These are phyloP conservation scores for Dromas ardeola DNA, from an alignment of 2,113 vertebrate species.

Conservation along the genomic window DNA sequence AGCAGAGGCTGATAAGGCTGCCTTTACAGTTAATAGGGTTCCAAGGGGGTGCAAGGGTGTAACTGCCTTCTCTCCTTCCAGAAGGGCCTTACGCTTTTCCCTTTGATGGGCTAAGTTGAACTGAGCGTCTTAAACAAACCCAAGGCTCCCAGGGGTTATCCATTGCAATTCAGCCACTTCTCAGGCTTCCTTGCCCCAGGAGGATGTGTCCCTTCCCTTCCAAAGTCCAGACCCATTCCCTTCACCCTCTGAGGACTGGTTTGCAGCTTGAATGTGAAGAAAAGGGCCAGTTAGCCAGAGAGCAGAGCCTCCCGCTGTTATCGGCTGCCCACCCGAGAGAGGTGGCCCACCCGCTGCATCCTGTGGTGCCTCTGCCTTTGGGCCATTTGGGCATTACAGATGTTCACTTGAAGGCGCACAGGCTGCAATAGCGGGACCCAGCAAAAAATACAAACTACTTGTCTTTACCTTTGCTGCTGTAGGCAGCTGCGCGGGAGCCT, in stretches of 20 bases:
- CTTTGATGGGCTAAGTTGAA: background rate
- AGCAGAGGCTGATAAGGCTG: background rate
- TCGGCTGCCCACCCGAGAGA: fast-evolving
- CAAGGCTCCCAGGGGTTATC: background rate
- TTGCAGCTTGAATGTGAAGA: background rate
- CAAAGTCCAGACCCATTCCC: no score
- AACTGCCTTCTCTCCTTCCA: background rate
- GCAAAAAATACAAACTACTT: fast-evolving
- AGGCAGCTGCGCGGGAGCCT: fast-evolving
- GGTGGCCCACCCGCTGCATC: background rate
- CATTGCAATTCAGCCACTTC: background rate
- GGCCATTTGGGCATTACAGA: background rate
- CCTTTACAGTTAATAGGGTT: fast-evolving
- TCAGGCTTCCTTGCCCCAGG: background rate
- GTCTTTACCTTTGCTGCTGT: no score
- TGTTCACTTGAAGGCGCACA: fast-evolving
- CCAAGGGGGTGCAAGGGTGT: background rate
- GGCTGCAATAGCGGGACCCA: background rate
- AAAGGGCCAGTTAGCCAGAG: background rate
- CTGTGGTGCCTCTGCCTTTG: background rate
- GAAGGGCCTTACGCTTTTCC: background rate
- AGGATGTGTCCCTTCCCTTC: background rate
- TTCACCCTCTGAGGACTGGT: background rate
- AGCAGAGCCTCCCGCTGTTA: background rate
- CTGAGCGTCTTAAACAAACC: background rate